Evolutionary conservation across 2,888 invertebrate genomes (phyloP).

Genomic region (Epirrhoe alternata): DNA sequence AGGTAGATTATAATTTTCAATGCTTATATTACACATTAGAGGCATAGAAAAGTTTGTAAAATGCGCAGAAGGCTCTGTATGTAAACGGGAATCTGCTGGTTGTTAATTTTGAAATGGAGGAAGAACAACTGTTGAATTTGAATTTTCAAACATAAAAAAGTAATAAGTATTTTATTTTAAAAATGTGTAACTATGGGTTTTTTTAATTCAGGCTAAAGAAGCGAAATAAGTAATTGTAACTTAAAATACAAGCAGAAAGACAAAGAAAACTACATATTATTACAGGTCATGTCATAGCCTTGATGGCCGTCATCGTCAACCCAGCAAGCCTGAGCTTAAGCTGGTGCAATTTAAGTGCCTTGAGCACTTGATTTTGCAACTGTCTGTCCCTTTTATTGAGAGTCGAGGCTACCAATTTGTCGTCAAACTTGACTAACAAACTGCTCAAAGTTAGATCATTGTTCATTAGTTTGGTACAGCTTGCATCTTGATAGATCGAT

Average conservation of each 20-base stretch:
- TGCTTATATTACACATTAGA: no score
- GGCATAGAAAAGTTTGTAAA: no score
- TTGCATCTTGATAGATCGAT: not conserved
- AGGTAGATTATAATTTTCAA: no score
- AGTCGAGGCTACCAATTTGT: conserved; percentile 41
- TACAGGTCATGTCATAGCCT: not conserved
- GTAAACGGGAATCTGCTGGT: no score
- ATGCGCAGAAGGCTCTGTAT: no score
- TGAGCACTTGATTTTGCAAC: conserved; percentile 63
- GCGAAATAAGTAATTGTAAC: not conserved
- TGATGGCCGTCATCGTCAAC: conserved; percentile 1
- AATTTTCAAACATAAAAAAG: no score
- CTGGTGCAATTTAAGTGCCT: conserved; percentile 57
- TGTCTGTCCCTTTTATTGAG: conserved; percentile 47
- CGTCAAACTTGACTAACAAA: conserved; percentile 24
- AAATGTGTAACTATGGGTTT: no score
- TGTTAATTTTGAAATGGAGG: no score
- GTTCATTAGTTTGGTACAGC: conserved; percentile 4
- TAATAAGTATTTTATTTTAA: no score
- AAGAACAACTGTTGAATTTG: no score
- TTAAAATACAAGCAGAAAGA: not conserved
- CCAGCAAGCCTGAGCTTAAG: conserved; percentile 24
- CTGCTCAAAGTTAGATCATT: conserved; percentile 17
- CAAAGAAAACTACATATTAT: not conserved
- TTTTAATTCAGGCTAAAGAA: not conserved